Conservation (phyloP, 2,888 invertebrate species). For the Thecophora atra region DNA sequence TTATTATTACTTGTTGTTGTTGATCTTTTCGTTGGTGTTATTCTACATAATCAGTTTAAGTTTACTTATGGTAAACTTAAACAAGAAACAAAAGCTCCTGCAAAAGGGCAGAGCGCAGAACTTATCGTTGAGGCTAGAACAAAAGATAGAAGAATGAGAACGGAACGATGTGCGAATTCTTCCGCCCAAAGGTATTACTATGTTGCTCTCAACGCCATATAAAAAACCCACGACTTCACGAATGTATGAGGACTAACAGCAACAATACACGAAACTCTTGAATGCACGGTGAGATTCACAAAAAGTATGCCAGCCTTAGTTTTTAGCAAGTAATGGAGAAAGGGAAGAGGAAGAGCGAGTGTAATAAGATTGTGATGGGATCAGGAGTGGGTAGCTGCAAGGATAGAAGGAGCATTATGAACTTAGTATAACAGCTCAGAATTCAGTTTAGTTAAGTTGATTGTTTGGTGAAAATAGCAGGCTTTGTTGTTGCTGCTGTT, state of each 20-base stretch:
- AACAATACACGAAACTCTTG: not conserved
- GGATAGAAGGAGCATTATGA: not conserved
- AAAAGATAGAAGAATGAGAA: slow-evolving; percentile 22
- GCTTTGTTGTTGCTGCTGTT: not conserved
- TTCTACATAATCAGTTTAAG: slow-evolving; percentile 32
- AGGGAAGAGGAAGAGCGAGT: not conserved
- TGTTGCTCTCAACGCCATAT: not conserved
- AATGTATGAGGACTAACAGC: not conserved
- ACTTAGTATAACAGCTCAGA: not conserved
- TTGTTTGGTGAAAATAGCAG: not conserved
- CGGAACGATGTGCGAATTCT: slow-evolving; percentile 22
- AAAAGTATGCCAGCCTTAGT: too few relatives aligned
- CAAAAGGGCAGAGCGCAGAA: slow-evolving; percentile 21
- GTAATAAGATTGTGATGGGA: not conserved
- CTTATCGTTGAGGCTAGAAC: not conserved
- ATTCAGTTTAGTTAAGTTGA: not conserved
- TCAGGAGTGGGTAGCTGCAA: not conserved
- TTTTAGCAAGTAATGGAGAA: too few relatives aligned
- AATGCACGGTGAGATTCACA: not conserved
- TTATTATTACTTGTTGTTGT: not conserved
- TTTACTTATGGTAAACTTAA: slow-evolving; percentile 22
- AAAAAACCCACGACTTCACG: not conserved
- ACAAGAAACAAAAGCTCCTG: slow-evolving; percentile 26
- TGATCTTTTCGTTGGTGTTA: slow-evolving; percentile 10
- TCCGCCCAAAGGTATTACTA: not conserved